Conservation (phyloP, 2,797 vertebrate genomes). For the Eulemur mongoz region DNA sequence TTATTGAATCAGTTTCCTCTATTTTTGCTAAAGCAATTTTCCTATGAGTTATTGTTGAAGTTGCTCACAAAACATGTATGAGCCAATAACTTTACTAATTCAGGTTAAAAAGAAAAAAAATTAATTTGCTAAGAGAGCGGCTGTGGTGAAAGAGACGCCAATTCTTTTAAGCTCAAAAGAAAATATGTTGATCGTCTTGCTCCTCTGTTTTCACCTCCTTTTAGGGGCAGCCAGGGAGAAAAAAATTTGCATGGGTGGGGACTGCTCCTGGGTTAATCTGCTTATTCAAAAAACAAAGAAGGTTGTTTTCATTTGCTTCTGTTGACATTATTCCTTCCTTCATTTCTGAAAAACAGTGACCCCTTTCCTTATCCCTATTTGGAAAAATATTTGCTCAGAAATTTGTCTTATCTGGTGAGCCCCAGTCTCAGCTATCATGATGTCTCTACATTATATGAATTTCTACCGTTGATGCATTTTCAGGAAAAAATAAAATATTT, state of each 20-base stretch:
- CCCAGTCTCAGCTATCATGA: background rate
- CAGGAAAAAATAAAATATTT: background rate
- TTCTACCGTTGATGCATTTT: background rate
- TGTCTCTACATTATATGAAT: background rate
- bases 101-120: background rate
- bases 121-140: background rate
- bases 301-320: background rate
- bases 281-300: background rate
- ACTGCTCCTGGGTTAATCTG: background rate
- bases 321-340: background rate
- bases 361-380: background rate
- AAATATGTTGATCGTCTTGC: too few relatives aligned
- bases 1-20: background rate
- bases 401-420: background rate
- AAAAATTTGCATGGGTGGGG: background rate
- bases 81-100: background rate
- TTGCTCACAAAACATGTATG: background rate
- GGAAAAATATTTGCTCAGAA: background rate
- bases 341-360: background rate
- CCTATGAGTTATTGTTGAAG: background rate
- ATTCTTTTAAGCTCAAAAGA: background rate
- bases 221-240: background rate
- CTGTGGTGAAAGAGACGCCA: background rate
- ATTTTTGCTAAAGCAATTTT: slow-evolving; percentile 6
- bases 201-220: background rate